Base-by-base conservation (phyloP, 1,140 invertebrate genomes). In the Formica selysi region DNA sequence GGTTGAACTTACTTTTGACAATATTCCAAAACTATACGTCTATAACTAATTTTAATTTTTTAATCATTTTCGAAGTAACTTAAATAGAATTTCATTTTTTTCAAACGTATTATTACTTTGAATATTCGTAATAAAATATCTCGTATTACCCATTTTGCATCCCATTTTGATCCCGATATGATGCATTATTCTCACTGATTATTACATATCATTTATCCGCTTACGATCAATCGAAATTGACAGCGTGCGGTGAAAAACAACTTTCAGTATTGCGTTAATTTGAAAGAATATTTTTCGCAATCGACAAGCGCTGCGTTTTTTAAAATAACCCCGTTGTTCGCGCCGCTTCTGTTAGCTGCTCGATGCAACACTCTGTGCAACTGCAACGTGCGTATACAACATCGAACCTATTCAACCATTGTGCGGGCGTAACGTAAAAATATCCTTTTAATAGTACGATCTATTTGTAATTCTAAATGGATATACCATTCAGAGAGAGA, bases 371-470 rank as follows among this genome's bases (percentile, higher is more conserved):
- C 54, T 36, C 51, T 38, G 26, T 29, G 67, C 68, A 73, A 73
- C 67, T 61, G 68, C 68, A 83, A 44, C 36, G 54, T 29, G 36
- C 68, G 54, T 48, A 57, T 41, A 48, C 51, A 59, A 73, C 29
- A 54, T 32, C 79, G 22, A 81, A 68, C 19, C 67, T 81, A 73
- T 81, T 61, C 68, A 74, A 83, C 54, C 38, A 83, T 83, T 83
- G 79, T 83, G 13, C 54, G 26, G 51, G 29, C 32, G 78, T 70
- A 80, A 80, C 65, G 16, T 19, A 83, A 83, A 81, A 83, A 74
- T 83, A 62, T 74, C n/a, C 38, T 61, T 83, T 83, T 83, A 83
- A 74, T 83, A 83, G 79, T 62, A 83, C 54, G 68, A 83, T 83
- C 79, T 83, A 83, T 83, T 83, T 83, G 79, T 74, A 83, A 83